Evolutionary conservation across 2,888 invertebrate species (phyloP), one percentile per base, ranked within the genome.

Genomic region (Catocala nupta): DNA sequence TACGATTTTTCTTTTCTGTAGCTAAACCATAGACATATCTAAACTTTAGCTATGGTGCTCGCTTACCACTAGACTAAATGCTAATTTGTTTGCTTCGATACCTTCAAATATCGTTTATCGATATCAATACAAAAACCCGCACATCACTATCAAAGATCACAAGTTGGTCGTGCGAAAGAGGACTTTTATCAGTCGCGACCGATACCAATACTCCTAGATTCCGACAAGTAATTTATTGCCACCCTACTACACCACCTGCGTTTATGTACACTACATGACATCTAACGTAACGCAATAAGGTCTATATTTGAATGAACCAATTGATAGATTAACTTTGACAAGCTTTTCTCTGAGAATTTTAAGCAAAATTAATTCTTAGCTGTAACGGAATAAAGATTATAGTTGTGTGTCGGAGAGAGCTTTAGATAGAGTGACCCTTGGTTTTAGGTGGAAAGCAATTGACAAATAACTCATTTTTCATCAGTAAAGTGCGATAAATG

Each of bases 151-250:
- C 43, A 67, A 80, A 83, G 85, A 86, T 88, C 88, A 83, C 85
- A 85, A 86, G 86, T 82, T 85, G 84, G 81, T 85, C 85, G 86
- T 85, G 85, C 87, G 80, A 88, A 89, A 88, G 87, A 89, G 87
- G 87, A 91, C 89, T 89, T 91, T 91, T 92, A 91, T 91, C 91
- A 87, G 89, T 87, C 85, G 86, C 87, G 84, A 86, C 87, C 90
- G 90, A 91, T 90, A 90, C 87, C 84, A 85, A 84, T 85, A 87
- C 90, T 88, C 83, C 86, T 88, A 87, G 88, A 89, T 86, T 88
- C 87, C 84, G 77, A 86, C 81, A 75, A 82, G 82, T 86, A 90
- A 91, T 91, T 92, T 91, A 92, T 90, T 88, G 88, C 90, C 90
- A 88, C 89, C 90, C 89, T 83, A 82, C 68, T 70, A 62, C 57